Percentiles rank a stretch among this genome's conserved stretches.
phyloP scores from a whole-genome alignment of 2,888 invertebrate species.

The Epicampocera succincta region DNA sequence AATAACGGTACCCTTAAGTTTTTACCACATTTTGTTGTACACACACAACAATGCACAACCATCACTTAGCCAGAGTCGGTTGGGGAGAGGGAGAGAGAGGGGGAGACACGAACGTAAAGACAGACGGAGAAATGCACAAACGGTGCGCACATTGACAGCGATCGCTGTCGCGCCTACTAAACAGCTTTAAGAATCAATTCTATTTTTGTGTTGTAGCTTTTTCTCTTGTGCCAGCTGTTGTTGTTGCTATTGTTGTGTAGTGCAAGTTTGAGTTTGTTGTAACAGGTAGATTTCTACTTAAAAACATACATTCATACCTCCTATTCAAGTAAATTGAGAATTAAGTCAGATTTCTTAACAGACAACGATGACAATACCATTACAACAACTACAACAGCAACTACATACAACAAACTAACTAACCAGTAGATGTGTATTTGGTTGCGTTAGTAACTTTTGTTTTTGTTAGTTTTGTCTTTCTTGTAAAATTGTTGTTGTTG shows the following conservation, averaged over 20 bases:
- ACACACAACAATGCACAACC: no score
- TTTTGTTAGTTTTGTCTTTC: slow-evolving; percentile 39
- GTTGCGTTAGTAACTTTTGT: slow-evolving; percentile 43
- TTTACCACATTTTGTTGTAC: slow-evolving; percentile 21
- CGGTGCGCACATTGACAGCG: neutral
- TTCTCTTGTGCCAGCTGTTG: neutral
- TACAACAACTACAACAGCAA: neutral
- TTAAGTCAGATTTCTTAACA: slow-evolving; percentile 45
- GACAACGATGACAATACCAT: slow-evolving; percentile 23
- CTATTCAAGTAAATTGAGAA: slow-evolving; percentile 19
- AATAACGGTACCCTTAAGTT: slow-evolving; percentile 62
- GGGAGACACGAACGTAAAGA: neutral
- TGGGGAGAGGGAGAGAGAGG: neutral
- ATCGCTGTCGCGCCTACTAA: slow-evolving; percentile 8
- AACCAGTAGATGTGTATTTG: neutral
- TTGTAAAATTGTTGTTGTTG: slow-evolving; percentile 35
- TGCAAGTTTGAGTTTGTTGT: slow-evolving; percentile 3
- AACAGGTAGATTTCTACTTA: slow-evolving; percentile 40
- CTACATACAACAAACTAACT: no score
- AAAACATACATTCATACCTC: neutral
- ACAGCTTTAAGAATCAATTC: slow-evolving; percentile 44
- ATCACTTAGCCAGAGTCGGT: neutral
- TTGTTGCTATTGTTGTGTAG: neutral
- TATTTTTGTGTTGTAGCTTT: slow-evolving; percentile 17
- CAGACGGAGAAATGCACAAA: neutral